Evolutionary conservation across 2,797 vertebrate genomes (phyloP).

Genomic region (Onychomys torridus): DNA sequence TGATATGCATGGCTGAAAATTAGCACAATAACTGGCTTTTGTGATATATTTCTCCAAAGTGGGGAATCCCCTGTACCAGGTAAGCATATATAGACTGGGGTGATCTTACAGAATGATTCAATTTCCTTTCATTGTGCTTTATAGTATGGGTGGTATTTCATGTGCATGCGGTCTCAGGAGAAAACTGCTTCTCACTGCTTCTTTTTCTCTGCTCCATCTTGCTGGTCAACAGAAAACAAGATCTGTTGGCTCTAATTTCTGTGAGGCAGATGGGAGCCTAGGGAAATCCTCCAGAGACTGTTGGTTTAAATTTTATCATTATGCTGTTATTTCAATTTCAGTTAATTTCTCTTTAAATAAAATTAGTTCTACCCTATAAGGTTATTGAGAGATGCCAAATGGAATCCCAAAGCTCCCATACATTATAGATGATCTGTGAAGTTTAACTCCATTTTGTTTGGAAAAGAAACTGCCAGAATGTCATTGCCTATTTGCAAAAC

Average conservation of each 20-base stretch:
- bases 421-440: constrained; percentile 51
- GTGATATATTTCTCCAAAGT: constrained; percentile 39
- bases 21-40: constrained; percentile 18
- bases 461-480: constrained; percentile 56
- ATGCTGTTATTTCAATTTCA: constrained; percentile 32
- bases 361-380: neutral
- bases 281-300: neutral
- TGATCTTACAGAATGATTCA: constrained; percentile 32
- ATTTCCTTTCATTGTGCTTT: neutral
- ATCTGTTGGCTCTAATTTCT: neutral
- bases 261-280: neutral
- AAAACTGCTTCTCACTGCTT: constrained; percentile 39
- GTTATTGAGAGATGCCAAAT: constrained; percentile 24
- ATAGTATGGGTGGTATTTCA: neutral
- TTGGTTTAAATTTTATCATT: constrained; percentile 41
- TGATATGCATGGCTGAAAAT: constrained; percentile 52
- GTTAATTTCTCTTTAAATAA: constrained; percentile 38
- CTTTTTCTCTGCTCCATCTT: constrained; percentile 44
- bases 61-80: neutral
- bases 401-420: constrained; percentile 24
- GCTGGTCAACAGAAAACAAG: neutral
- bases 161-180: neutral
- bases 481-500: constrained; percentile 57
- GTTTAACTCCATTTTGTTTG: constrained; percentile 67
- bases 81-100: neutral